Evolutionary conservation across 2,888 invertebrate genomes (phyloP).

Genomic region (Linyphia triangularis): DNA sequence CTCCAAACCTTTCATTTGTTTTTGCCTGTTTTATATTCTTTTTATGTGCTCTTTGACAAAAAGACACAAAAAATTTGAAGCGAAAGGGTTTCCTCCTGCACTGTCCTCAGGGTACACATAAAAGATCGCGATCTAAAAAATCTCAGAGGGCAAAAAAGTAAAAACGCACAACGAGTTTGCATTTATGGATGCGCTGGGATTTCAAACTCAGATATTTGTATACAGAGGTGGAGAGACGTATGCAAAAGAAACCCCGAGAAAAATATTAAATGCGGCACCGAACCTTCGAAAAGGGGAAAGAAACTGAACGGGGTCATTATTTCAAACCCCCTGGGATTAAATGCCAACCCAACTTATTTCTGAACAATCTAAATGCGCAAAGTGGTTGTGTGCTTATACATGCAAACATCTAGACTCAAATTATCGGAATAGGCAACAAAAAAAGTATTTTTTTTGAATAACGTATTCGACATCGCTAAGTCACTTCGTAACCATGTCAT

Average conservation of each 20-base stretch:
- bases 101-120: slow-evolving; percentile 30
- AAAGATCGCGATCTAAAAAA: slow-evolving; percentile 26
- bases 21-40: not conserved
- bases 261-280: slow-evolving; percentile 44
- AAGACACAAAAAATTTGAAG: slow-evolving; percentile 6
- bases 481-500: slow-evolving; percentile 61
- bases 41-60: not conserved
- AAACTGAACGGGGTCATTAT: slow-evolving; percentile 66
- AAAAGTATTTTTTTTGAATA: slow-evolving; percentile 15
- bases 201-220: slow-evolving; percentile 55
- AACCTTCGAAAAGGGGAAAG: slow-evolving; percentile 12
- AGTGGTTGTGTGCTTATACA: slow-evolving; percentile 14
- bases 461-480: slow-evolving; percentile 2
- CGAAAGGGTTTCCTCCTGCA: slow-evolving; percentile 21
- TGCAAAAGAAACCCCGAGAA: slow-evolving; percentile 4
- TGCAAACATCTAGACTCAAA: slow-evolving; percentile 30
- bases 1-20: not conserved
- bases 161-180: slow-evolving; percentile 30
- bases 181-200: slow-evolving; percentile 57
- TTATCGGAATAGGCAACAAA: slow-evolving; percentile 35
- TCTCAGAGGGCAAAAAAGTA: slow-evolving; percentile 36
- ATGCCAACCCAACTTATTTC: slow-evolving; percentile 29
- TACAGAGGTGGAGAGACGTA: not conserved
- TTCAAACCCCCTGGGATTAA: slow-evolving; percentile 65
- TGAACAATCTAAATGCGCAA: slow-evolving; percentile 45